Percentiles rank a stretch among this genome's conserved stretches.
These are phyloP conservation scores for Dendrolimus kikuchii DNA, from an alignment of 1,140 invertebrate genomes.

Conservation along the genomic window DNA sequence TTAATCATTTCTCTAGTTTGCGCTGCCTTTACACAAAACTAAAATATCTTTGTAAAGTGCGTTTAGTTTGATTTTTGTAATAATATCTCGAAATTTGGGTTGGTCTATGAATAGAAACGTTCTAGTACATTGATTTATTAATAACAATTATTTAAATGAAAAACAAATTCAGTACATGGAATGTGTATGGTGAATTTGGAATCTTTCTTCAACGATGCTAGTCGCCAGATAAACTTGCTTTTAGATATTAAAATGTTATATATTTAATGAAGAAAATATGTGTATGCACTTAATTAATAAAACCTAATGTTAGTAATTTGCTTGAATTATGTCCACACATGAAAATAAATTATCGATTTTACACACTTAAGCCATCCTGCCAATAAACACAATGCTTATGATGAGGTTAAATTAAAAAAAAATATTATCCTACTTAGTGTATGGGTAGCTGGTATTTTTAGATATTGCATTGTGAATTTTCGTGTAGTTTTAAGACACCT, in stretches of 20 bases:
- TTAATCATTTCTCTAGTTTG: too few relatives aligned
- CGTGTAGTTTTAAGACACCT: slow-evolving; percentile 63
- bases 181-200: slow-evolving; percentile 41
- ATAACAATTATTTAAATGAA: background rate
- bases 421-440: slow-evolving; percentile 66
- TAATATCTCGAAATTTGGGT: too few relatives aligned
- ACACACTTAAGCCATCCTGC: slow-evolving; percentile 67
- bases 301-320: slow-evolving; percentile 53
- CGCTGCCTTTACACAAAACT: too few relatives aligned
- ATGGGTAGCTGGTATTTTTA: slow-evolving; percentile 70
- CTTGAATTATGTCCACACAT: slow-evolving; percentile 60
- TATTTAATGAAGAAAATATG: slow-evolving; percentile 26
- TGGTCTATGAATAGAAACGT: too few relatives aligned
- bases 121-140: too few relatives aligned
- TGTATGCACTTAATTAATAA: slow-evolving; percentile 63
- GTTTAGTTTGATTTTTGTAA: too few relatives aligned
- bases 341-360: slow-evolving; percentile 53
- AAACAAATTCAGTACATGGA: slow-evolving; percentile 2
- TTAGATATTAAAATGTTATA: slow-evolving; percentile 64
- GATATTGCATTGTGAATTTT: slow-evolving; percentile 69
- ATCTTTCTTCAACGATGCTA: slow-evolving; percentile 67
- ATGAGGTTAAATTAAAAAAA: slow-evolving; percentile 54
- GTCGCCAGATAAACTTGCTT: slow-evolving; percentile 59
- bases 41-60: too few relatives aligned
- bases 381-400: slow-evolving; percentile 69